Evolutionary conservation across 2,888 invertebrate genomes (phyloP), one percentile per base, ranked within the genome.

Genomic region (Agonopterix alstromeriana): DNA sequence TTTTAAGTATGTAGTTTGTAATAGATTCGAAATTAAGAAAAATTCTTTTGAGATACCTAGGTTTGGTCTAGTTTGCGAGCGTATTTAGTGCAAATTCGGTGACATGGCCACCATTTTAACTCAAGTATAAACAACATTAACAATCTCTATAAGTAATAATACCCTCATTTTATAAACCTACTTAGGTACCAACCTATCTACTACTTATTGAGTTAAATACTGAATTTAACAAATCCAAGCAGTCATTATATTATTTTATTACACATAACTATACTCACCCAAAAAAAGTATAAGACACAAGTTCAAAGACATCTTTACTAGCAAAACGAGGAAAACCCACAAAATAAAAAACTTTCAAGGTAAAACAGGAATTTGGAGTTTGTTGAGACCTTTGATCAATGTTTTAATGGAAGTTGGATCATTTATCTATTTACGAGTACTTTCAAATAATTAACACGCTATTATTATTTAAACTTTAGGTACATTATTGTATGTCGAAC

Each of bases 231-330:
- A 27, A 27, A 27, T 5, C 7, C 27, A 27, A 27, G 27, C 27
- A 27, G 7, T 27, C 27, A 27, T 27, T 27, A 27, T 27, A 27
- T 27, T 27, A 27, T 7, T 27, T 27, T 27, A 27, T 2, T 27
- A 27, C 27, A 27, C 27, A 27, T 27, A 27, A 27, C 27, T 27
- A 27, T 27, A 82, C 86, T 87, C 56, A 87, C 86, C 86, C 52
- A 77, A 65, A 75, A 82, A 77, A 68, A 83, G 61, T 53, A 77
- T 55, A 53, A 74, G 63, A 64, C 58, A 70, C 58, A 76, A 65
- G 61, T 61, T 65, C 48, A 66, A 58, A 70, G 64, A 65, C 86
- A 86, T 87, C 71, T 65, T 63, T 62, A 59, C 64, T 60, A 56
- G 53, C 54, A 60, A 57, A 60, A 73, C 63, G 55, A 71, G 79